Base-by-base conservation (phyloP, 2,113 vertebrate species). In the Laticauda laticaudata region DNA sequence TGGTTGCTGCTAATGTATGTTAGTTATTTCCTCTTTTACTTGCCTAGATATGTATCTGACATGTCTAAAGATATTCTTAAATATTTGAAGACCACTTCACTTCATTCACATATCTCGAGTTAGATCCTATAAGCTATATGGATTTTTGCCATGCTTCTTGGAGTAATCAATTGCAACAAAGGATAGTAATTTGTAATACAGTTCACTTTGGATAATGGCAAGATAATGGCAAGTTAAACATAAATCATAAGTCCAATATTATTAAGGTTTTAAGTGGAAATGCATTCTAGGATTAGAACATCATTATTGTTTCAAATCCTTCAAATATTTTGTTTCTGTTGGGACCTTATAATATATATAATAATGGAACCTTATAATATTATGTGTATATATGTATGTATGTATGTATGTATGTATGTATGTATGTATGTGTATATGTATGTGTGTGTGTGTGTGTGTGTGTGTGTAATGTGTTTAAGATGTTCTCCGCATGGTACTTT, bases 1-100 rank as follows among this genome's bases (percentile, higher is more conserved):
- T 45, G 91, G 93, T 93, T 87, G 91, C 57, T 85, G 94, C 29
- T 94, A 96, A 95, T 94, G 34, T 88, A 86, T 95, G 95, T 89
- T 93, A 94, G 89, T 94, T 94, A 94, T 95, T 96, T 96, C 94
- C 95, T 91, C 93, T 87, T 88, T 91, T 92, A 45, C 94, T 91
- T 86, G 85, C 88, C 53, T 91, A 92, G 91, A 88, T 85, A 20
- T 48, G 45, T 91, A 81, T 93, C 53, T 34, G 24, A 39, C 48
- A 39, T 15, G 0, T 87, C 86, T 86, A 69, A 54, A 64, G 24
- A 54, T 90, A 26, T 14, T 53, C 21, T 54, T 34, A 26, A 90
- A 92, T 34, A 11, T 57, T 85, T 89, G 55, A 56, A 85, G 24
- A 55, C 15, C 34, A 26, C 14, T 39, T 59, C 87, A 92, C n/a